Evolutionary conservation across 2,797 vertebrate genomes (phyloP).

Genomic region (Epinephelus coioides): DNA sequence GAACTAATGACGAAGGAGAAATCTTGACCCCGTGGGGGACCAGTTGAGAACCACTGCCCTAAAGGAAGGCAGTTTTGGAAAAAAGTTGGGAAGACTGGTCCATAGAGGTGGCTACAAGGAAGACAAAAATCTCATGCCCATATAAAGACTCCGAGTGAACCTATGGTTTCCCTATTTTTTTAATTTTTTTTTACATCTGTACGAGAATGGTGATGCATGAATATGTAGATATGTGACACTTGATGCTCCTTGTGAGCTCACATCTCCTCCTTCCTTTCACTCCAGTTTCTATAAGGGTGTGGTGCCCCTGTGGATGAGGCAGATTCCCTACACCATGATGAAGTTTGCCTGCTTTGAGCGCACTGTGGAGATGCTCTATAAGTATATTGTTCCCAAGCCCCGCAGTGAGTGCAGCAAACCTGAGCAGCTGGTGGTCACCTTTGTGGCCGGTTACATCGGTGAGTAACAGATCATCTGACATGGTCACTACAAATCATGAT

Average conservation of each 20-base stretch:
- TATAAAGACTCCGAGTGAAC: too few species aligned
- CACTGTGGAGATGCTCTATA: conserved; percentile 96
- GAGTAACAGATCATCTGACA: conserved; percentile 63
- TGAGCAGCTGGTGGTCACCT: conserved; percentile 97
- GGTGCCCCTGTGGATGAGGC: conserved; percentile 98
- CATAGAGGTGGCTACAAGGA: too few species aligned
- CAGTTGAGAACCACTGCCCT: too few species aligned
- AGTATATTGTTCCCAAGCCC: conserved; percentile 95
- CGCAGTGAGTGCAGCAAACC: conserved; percentile 93
- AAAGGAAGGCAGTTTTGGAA: too few species aligned
- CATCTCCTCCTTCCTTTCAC: background rate
- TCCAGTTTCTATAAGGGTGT: conserved; percentile 98
- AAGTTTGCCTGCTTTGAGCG: conserved; percentile 99
- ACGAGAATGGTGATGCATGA: too few species aligned
- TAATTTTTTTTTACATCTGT: too few species aligned
- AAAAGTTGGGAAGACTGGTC: too few species aligned
- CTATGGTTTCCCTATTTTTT: too few species aligned
- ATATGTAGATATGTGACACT: too few species aligned
- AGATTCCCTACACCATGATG: conserved; percentile 99
- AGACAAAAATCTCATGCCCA: too few species aligned
- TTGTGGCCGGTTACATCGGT: conserved; percentile 98
- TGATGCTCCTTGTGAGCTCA: background rate
- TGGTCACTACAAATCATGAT: background rate
- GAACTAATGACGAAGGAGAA: too few species aligned
- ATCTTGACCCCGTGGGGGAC: too few species aligned